A percentile compares a stretch with the other conserved stretches of the same genome.
These are phyloP conservation scores for Tachina fera DNA, from an alignment of 2,888 invertebrate species.

Conservation along the genomic window DNA sequence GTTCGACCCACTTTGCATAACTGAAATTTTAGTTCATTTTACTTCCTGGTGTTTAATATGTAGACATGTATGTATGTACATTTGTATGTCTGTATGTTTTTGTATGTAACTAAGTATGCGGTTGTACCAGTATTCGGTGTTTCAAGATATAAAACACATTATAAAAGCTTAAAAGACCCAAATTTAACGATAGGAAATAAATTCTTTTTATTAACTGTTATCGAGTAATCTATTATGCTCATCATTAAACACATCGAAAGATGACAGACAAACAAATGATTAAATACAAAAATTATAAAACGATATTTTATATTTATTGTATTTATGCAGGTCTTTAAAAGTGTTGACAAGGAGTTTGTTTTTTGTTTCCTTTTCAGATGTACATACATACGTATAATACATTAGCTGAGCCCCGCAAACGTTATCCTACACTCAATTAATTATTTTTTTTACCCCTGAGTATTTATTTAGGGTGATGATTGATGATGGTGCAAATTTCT, in stretches of 20 bases:
- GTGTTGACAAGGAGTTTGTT: too few relatives aligned
- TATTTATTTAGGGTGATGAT: too few relatives aligned
- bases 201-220: neutral
- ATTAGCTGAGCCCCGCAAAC: too few relatives aligned
- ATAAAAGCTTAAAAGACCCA: too few relatives aligned
- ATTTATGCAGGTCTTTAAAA: neutral
- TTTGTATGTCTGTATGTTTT: neutral
- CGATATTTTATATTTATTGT: neutral
- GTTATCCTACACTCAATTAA: too few relatives aligned
- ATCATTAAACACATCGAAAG: neutral
- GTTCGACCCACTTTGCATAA: conserved; percentile 37
- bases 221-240: neutral
- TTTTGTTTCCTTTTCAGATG: too few relatives aligned
- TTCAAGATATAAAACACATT: neutral
- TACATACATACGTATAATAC: too few relatives aligned
- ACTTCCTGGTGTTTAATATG: conserved; percentile 31
- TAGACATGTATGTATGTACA: neutral
- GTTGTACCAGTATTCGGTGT: neutral
- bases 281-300: neutral
- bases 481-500: too few relatives aligned
- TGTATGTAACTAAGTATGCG: neutral
- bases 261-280: neutral
- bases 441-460: too few relatives aligned
- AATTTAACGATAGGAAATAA: neutral
- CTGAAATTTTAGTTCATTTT: conserved; percentile 12